These are phyloP conservation scores for Augochlora pura DNA, from an alignment of 1,140 invertebrate species.

Conservation along the genomic window DNA sequence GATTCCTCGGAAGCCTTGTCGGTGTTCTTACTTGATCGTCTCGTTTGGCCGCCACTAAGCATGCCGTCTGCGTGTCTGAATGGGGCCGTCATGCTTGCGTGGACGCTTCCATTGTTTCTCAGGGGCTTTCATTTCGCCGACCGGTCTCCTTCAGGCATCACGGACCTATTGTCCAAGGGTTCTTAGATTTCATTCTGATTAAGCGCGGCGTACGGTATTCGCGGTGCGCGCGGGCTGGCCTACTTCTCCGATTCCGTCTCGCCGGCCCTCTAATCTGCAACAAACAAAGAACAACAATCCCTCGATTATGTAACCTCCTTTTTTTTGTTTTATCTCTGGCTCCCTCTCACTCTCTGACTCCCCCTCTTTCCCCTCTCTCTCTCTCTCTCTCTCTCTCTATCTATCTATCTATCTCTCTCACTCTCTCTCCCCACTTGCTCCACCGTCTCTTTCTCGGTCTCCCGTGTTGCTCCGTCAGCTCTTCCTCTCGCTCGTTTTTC, in stretches of 20 bases:
- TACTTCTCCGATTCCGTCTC: constrained; percentile 24
- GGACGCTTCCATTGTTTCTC: constrained; percentile 64
- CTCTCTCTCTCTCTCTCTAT: background rate
- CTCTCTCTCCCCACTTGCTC: background rate
- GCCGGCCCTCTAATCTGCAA: constrained; percentile 44
- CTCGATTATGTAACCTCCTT: constrained; percentile 7
- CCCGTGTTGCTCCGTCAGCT: background rate
- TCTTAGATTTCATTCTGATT: constrained; percentile 62
- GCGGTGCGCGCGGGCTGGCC: constrained; percentile 15
- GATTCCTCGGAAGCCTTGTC: constrained; percentile 9
- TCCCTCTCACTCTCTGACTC: background rate
- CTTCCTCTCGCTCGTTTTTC: background rate
- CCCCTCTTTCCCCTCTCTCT: background rate
- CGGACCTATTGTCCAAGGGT: constrained; percentile 46
- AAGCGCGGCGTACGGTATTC: constrained; percentile 33
- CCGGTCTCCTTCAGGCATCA: constrained; percentile 40
- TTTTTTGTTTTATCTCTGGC: background rate
- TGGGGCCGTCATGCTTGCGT: constrained; percentile 63
- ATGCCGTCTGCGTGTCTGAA: constrained; percentile 59
- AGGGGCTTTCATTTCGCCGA: constrained; percentile 60
- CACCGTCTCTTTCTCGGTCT: background rate
- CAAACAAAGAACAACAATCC: constrained; percentile 35
- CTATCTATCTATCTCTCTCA: background rate
- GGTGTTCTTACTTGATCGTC: constrained; percentile 55
- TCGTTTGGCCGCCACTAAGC: constrained; percentile 55